Evolutionary conservation across 2,888 invertebrate species (phyloP).

Genomic region (Clivina fossor): DNA sequence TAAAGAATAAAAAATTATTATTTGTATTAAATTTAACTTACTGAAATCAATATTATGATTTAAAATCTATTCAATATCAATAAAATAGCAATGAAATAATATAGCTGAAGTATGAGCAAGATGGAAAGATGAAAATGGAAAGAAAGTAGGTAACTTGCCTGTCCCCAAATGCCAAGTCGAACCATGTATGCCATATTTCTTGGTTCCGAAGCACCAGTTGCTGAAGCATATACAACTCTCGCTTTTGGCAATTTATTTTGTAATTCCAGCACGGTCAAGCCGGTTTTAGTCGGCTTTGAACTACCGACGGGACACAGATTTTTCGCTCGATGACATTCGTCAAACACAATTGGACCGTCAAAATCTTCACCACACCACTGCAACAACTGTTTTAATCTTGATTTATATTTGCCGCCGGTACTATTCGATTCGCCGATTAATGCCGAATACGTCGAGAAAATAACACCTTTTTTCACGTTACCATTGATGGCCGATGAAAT

Average conservation of each 20-base stretch:
- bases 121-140: too few relatives aligned
- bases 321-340: slow-evolving; percentile 99
- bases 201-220: slow-evolving; percentile 97
- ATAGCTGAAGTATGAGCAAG: too few relatives aligned
- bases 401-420: slow-evolving; percentile 83
- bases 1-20: too few relatives aligned
- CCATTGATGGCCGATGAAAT: slow-evolving; percentile 92
- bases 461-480: slow-evolving; percentile 92
- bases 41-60: too few relatives aligned
- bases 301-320: slow-evolving; percentile 96
- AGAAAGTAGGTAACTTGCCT: slow-evolving; percentile 2
- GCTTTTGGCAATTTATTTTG: slow-evolving; percentile 93
- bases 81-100: too few relatives aligned
- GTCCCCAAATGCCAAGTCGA: slow-evolving; percentile 96
- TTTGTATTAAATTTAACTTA: too few relatives aligned
- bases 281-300: slow-evolving; percentile 97
- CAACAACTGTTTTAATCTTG: slow-evolving; percentile 90
- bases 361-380: slow-evolving; percentile 99
- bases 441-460: slow-evolving; percentile 98
- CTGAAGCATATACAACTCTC: slow-evolving; percentile 92
- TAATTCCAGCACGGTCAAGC: slow-evolving; percentile 90
- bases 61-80: too few relatives aligned
- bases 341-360: slow-evolving; percentile 95
- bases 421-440: slow-evolving; percentile 96
- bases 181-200: slow-evolving; percentile 99